A percentile compares a stretch with the other conserved stretches of the same genome.
Conservation (phyloP, 2,888 invertebrate genomes). For the Slavum lentiscoides region DNA sequence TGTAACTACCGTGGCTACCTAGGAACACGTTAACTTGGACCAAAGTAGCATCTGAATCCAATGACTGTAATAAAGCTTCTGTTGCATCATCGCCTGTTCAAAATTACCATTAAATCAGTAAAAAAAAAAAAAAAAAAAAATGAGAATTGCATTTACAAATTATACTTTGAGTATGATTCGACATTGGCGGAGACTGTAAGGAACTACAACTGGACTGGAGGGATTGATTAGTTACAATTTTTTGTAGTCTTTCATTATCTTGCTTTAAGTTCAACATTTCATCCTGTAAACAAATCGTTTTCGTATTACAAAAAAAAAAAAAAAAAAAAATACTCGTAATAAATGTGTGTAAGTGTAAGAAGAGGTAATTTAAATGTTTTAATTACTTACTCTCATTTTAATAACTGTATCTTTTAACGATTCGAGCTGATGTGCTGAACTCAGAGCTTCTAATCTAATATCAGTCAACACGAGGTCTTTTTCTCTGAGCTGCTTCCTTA, state of each 20-base stretch:
- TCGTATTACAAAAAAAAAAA: slow-evolving; percentile 57
- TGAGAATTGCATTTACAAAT: not conserved
- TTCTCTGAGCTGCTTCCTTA: slow-evolving; percentile 90
- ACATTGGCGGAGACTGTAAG: slow-evolving; percentile 57
- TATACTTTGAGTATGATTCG: slow-evolving; percentile 48
- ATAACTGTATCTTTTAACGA: slow-evolving; percentile 94
- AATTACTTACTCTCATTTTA: slow-evolving; percentile 82
- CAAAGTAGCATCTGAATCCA: slow-evolving; percentile 79
- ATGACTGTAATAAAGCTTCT: slow-evolving; percentile 45
- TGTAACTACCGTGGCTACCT: slow-evolving; percentile 79
- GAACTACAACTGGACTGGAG: slow-evolving; percentile 65
- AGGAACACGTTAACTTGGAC: slow-evolving; percentile 86
- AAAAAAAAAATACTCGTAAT: too few relatives aligned
- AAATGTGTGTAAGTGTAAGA: too few relatives aligned
- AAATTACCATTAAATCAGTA: not conserved
- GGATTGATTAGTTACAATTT: slow-evolving; percentile 71
- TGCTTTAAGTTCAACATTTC: slow-evolving; percentile 96
- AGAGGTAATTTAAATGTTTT: slow-evolving; percentile 19
- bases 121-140: not conserved
- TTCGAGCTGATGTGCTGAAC: slow-evolving; percentile 95
- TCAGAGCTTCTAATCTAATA: slow-evolving; percentile 91
- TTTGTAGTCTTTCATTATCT: slow-evolving; percentile 91
- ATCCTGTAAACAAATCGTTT: slow-evolving; percentile 66
- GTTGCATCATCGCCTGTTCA: slow-evolving; percentile 19
- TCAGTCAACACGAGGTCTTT: slow-evolving; percentile 96